A percentile compares a stretch with the other conserved stretches of the same genome.
These are phyloP conservation scores for Copidosoma aretas DNA, from an alignment of 2,888 invertebrate species.

Conservation along the genomic window DNA sequence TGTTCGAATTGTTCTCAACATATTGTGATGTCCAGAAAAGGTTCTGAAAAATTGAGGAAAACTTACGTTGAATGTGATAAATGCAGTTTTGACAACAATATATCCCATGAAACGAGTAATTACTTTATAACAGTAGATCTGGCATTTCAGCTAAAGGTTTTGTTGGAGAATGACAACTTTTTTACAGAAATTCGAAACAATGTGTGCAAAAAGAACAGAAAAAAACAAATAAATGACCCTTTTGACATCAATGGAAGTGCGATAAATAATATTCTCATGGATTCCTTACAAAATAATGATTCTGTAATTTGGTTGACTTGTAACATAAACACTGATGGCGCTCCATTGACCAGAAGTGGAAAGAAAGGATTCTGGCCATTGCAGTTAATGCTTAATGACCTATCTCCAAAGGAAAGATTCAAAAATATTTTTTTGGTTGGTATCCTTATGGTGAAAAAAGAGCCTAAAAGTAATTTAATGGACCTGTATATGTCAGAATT, in stretches of 20 bases:
- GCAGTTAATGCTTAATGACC: conserved; percentile 5
- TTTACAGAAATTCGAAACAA: not conserved
- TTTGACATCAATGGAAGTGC: not conserved
- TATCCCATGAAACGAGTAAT: not conserved
- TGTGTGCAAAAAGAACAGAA: not conserved
- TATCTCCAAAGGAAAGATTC: not conserved
- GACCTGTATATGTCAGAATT: not conserved
- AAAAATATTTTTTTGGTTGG: not conserved
- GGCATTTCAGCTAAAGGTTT: not conserved
- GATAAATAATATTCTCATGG: not conserved
- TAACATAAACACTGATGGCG: not conserved
- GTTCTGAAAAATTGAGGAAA: not conserved
- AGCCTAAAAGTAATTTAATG: not conserved
- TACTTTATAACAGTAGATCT: not conserved
- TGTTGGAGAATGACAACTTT: not conserved
- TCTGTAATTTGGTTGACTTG: not conserved
- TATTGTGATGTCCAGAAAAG: not conserved
- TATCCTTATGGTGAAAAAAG: not conserved
- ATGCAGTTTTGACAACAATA: not conserved
- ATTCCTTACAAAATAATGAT: not conserved
- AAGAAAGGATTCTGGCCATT: conserved; percentile 20
- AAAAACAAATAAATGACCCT: not conserved
- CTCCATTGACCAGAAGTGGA: conserved; percentile 19
- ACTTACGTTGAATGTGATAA: not conserved
- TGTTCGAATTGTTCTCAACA: not conserved